Evolutionary conservation across 2,888 invertebrate species (phyloP), one percentile per base, ranked within the genome.

Genomic region (Coleophora flavipennella): DNA sequence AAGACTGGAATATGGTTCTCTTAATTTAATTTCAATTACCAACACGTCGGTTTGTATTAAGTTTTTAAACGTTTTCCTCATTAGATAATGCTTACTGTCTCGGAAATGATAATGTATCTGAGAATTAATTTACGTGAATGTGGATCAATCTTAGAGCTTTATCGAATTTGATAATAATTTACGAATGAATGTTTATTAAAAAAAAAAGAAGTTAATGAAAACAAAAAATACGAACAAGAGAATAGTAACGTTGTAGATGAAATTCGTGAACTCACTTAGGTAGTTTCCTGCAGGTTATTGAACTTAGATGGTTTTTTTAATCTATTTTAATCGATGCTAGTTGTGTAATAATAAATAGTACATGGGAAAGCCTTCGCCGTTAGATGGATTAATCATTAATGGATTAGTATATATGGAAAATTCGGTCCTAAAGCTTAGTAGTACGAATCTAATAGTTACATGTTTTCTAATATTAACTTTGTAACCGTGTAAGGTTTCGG

Each of bases 81-180:
- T 4, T 20, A 20, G n/a, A 20, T 20, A 6, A 20, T 20, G 3
- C 20, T 4, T 3, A 4, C 20, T 20, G 3, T 3, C 20, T 20
- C 20, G 20, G 20, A 20, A 3, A 20, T 27, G n/a, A 25, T 35
- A 20, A 12, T 20, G 34, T 34, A 14, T 12, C 39, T 59, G 64
- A 62, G 61, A 57, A 58, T 63, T 65, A 49, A 62, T 74, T 76
- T 76, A 75, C 67, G 62, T 69, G 75, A 79, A 83, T 74, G 81
- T 79, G 81, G 83, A 84, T 70, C 84, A 84, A 84, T 79, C 61
- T 74, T 84, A 80, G 80, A 84, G 84, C 84, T 84, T 84, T 84
- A 84, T 83, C 79, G 74, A 81, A 80, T 83, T 84, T 83, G 83
- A 83, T 84, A 84, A 83, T 83, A 83, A 84, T 81, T 80, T 81